Percentiles rank a stretch among this genome's conserved stretches.
phyloP scores from a whole-genome alignment of 64 coral and sea anemone genomes.

The Orbicella faveolata region DNA sequence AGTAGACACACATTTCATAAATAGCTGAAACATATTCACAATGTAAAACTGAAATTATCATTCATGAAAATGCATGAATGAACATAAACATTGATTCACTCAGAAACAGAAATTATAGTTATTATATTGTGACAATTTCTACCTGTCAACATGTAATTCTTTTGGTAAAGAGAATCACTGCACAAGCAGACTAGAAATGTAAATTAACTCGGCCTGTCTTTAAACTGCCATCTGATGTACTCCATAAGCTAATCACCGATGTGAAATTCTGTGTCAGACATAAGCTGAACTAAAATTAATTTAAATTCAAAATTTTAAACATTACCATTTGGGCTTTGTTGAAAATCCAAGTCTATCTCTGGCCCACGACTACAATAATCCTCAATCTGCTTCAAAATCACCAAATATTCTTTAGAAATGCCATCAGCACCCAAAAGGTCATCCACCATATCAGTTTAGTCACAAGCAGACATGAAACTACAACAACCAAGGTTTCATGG shows the following conservation, averaged over 20 bases:
- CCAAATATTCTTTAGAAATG: slow-evolving; percentile 86
- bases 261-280: not conserved
- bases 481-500: not conserved
- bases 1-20: not conserved
- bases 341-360: slow-evolving; percentile 54
- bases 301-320: slow-evolving; percentile 4
- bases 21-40: not conserved
- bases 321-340: slow-evolving; percentile 32
- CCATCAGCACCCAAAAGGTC: slow-evolving; percentile 68
- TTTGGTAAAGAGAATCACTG: not conserved
- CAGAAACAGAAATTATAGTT: not conserved
- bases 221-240: not conserved
- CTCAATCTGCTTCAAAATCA: slow-evolving; percentile 88
- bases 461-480: slow-evolving; percentile 44
- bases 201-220: not conserved
- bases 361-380: slow-evolving; percentile 83
- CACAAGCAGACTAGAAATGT: not conserved
- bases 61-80: not conserved
- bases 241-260: not conserved
- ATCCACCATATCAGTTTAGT: slow-evolving; percentile 84
- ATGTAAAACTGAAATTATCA: slow-evolving; percentile 8
- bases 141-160: not conserved
- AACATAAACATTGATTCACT: not conserved
- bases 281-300: not conserved
- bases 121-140: not conserved